Conservation (phyloP, 92 coral and sea anemone genomes). For the Paragorgia papillata region DNA sequence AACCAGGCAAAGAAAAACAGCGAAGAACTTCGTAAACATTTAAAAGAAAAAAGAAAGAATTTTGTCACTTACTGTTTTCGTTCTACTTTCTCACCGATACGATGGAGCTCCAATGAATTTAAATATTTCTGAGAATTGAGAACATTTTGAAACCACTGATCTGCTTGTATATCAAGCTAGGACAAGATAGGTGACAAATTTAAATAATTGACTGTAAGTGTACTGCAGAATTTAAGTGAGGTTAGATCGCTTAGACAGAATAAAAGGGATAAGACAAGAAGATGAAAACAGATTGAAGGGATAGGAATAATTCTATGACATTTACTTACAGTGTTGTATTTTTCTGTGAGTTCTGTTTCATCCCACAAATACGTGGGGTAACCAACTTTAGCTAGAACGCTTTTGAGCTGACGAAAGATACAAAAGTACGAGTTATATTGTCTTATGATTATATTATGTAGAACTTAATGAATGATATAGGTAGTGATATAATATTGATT, state of each 20-base stretch:
- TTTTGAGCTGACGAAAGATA: constrained; percentile 12
- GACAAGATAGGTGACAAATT: background rate
- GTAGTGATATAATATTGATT: too few species aligned
- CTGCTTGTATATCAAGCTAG: constrained; percentile 68
- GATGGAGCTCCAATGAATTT: constrained; percentile 70
- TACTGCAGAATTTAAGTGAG: too few species aligned
- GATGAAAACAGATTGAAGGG: too few species aligned
- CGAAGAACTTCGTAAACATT: too few species aligned
- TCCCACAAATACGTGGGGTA: constrained; percentile 91
- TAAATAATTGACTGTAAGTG: background rate
- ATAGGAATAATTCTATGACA: too few species aligned
- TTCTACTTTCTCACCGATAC: constrained; percentile 64
- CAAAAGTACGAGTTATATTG: background rate
- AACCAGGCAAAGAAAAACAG: background rate
- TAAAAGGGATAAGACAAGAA: background rate
- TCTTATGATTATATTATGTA: background rate
- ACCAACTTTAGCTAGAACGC: constrained; percentile 83
- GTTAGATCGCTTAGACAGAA: too few species aligned
- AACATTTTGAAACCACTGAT: constrained; percentile 84
- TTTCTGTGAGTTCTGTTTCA: constrained; percentile 56
- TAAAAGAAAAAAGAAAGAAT: too few species aligned
- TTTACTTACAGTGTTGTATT: constrained; percentile 73
- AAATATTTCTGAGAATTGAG: constrained; percentile 85
- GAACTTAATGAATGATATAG: too few species aligned
- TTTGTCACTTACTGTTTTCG: constrained; percentile 87